Evolutionary conservation across 2,113 vertebrate genomes (phyloP), one percentile per base, ranked within the genome.

Genomic region (Galeopterus variegatus): DNA sequence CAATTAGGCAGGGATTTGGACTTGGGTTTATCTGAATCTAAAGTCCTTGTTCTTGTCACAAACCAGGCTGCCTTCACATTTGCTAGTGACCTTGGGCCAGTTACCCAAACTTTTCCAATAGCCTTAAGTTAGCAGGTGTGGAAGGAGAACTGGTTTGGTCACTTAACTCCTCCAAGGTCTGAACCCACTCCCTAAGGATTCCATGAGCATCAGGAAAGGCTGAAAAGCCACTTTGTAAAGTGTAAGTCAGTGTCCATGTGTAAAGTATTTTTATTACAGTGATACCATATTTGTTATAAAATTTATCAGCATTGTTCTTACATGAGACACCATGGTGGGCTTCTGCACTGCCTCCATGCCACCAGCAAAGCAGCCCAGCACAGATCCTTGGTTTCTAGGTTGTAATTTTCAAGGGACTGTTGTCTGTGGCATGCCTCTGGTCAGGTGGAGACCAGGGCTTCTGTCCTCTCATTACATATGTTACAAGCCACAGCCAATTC

Each of bases 401-500:
- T 97, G 36, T 92, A 94, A 93, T 95, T 95, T 93, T 70, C 86
- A 75, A 58, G 89, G 52, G 28, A 50, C 24, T 21, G 7, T 36
- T 23, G 2, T 75, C 81, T 96, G 52, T 50, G 87, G 92, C 41
- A 5, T 77, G 96, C 56, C 89, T 91, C 95, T 92, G 94, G 96
- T 93, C 89, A 95, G 93, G 84, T 79, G 94, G 73, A 80, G 85
- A 62, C n/a, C 65, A 81, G 89, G 14, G 8, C 56, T 56, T 45
- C 56, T 36, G 73, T 60, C 64, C 89, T 86, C 81, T 82, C 85
- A 97, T 87, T 56, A 80, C 41, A 96, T 60, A n/a, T 67, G 94
- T 73, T 33, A 72, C 90, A 92, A 93, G 84, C 97, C 96, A 92
- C 94, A 96, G 97, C 96, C 97, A 96, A 96, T 96, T 96, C 73